These are phyloP conservation scores for Anableps anableps DNA, from an alignment of 2,797 vertebrate species.

Conservation along the genomic window DNA sequence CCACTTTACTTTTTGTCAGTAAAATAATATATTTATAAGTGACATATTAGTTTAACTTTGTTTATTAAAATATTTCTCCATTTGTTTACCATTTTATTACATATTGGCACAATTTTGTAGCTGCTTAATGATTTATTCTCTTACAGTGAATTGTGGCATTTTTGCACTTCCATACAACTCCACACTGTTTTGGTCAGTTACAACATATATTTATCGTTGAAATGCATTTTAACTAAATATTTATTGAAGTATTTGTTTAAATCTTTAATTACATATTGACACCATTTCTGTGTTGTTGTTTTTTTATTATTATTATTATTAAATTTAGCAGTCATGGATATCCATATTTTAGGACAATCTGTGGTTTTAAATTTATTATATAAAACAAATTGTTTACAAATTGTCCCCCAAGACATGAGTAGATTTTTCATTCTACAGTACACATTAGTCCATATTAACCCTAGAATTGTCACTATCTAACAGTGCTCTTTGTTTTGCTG, in stretches of 20 bases:
- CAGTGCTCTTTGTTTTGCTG: not conserved
- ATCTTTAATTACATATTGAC: not conserved
- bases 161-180: not conserved
- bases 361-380: not conserved
- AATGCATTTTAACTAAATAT: not conserved
- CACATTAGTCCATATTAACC: conserved; percentile 12
- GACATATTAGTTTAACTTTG: not conserved
- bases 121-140: not conserved
- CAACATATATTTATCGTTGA: not conserved
- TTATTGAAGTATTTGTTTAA: not conserved
- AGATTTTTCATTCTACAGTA: conserved; percentile 7
- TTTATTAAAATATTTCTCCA: not conserved
- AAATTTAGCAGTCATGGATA: not conserved
- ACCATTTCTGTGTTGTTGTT: not conserved
- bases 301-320: fast-evolving
- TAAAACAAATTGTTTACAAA: conserved; percentile 19
- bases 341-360: not conserved
- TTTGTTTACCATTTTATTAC: not conserved
- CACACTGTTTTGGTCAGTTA: not conserved
- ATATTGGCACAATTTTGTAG: not conserved
- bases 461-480: conserved; percentile 25
- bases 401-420: conserved; percentile 17
- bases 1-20: not conserved
- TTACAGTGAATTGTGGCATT: not conserved
- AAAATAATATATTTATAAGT: not conserved